Evolutionary conservation across 1,140 invertebrate species (phyloP), one percentile per base, ranked within the genome.

Genomic region (Littorina saxatilis): DNA sequence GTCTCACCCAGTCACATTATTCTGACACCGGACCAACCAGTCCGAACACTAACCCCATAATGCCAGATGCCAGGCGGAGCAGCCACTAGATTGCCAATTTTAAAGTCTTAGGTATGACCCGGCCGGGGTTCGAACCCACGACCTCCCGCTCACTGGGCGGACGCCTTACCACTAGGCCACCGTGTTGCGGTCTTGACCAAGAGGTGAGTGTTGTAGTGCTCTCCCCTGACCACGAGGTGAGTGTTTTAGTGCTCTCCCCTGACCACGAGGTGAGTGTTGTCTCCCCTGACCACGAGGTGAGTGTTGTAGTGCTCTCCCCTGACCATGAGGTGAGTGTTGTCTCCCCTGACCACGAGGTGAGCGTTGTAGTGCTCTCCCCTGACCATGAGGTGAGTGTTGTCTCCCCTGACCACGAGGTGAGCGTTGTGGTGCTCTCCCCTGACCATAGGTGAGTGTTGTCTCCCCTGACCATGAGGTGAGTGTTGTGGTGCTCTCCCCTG

Each of bases 191-290:
- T n/a, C 35, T 37, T 70, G 70, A 73, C 27, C 70, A 73, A 1
- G 70, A 73, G 70, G 70, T 73, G 29, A 27, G 68, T n/a, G n/a
- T n/a, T n/a, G n/a, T n/a, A n/a, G 70, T 73, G 1, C 70, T 73
- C 20, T 39, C 70, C 23, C 35, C 68, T 70, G 70, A 73, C 27
- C 70, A 73, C 23, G 70, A 73, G 70, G 70, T 73, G 29, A 27
- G 68, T n/a, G n/a, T n/a, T n/a, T n/a, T n/a, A n/a, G 70, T 73
- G 1, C 70, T 73, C 20, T 39, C 70, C 23, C 35, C 68, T 70
- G 70, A 73, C 27, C 70, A 73, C 23, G 70, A 73, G 70, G 70
- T 73, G 29, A 27, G 68, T n/a, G n/a, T n/a, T n/a, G n/a, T 73
- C 20, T 39, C 70, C 23, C 35, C 68, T 70, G 70, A 73, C 27